Evolutionary conservation across 1,140 invertebrate genomes (phyloP).

Genomic region (Pissodes strobi): DNA sequence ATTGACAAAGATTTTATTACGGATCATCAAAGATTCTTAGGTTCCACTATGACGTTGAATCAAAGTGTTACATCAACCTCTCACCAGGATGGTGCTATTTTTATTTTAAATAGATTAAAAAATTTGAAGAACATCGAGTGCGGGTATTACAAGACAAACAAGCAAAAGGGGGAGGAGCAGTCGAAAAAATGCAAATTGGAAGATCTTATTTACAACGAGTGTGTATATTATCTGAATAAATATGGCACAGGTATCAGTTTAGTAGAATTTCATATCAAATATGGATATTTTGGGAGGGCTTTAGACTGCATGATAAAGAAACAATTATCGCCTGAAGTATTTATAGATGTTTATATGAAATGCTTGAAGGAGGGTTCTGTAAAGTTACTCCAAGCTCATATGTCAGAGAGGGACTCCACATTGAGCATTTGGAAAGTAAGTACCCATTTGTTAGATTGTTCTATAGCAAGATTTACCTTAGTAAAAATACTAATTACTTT

Average conservation of each 20-base stretch:
- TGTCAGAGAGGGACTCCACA: slow-evolving; percentile 65
- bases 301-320: slow-evolving; percentile 68
- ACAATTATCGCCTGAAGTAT: slow-evolving; percentile 66
- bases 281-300: slow-evolving; percentile 64
- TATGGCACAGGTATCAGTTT: slow-evolving; percentile 72
- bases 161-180: slow-evolving; percentile 11
- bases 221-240: slow-evolving; percentile 70
- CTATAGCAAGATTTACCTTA: no score
- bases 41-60: slow-evolving; percentile 40
- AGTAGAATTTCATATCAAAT: slow-evolving; percentile 71
- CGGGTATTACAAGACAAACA: slow-evolving; percentile 43
- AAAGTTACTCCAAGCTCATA: slow-evolving; percentile 63
- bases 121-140: slow-evolving; percentile 55
- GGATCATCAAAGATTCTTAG: slow-evolving; percentile 28
- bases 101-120: slow-evolving; percentile 56
- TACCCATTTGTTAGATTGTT: no score
- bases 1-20: slow-evolving; percentile 39
- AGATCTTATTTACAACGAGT: slow-evolving; percentile 70
- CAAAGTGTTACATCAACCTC: slow-evolving; percentile 20
- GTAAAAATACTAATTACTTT: no score
- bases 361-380: slow-evolving; percentile 67
- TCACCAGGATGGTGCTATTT: slow-evolving; percentile 51
- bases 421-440: slow-evolving; percentile 68
- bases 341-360: slow-evolving; percentile 72
- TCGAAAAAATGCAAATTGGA: slow-evolving; percentile 41